These are phyloP conservation scores for Nemotelus nigrinus DNA, from an alignment of 2,888 invertebrate species.

Conservation along the genomic window DNA sequence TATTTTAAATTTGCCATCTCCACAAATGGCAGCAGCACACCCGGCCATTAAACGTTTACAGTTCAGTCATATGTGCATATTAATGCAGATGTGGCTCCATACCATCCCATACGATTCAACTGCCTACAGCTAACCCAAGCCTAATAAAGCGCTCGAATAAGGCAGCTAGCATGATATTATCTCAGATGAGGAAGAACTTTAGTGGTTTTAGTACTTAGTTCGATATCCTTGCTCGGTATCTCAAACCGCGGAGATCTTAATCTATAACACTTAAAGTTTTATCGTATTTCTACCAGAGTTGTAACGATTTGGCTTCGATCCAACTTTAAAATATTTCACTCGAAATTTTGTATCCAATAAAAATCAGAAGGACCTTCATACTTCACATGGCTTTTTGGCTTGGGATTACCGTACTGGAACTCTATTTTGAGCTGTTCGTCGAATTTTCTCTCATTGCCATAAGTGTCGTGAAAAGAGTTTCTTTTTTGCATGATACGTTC, in stretches of 20 bases:
- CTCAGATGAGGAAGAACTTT: background rate
- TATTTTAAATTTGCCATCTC: no score
- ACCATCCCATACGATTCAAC: no score
- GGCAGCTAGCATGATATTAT: background rate
- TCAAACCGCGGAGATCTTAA: background rate
- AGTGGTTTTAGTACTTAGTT: background rate
- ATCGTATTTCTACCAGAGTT: constrained; percentile 47
- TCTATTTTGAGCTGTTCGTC: background rate
- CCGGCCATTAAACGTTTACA: no score
- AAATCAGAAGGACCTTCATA: constrained; percentile 8
- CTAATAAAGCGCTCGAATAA: background rate
- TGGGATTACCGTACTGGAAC: background rate
- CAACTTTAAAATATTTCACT: constrained; percentile 33
- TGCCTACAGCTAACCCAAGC: background rate
- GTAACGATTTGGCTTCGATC: constrained; percentile 46
- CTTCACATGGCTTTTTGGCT: background rate
- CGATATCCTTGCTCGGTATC: background rate
- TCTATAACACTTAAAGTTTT: constrained; percentile 41
- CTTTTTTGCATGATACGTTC: background rate
- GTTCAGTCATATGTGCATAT: no score
- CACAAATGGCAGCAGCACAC: no score
- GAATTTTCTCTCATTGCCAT: background rate
- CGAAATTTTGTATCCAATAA: constrained; percentile 8
- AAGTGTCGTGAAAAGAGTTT: constrained; percentile 5
- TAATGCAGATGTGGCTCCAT: no score